Base-by-base conservation (phyloP, 1,140 invertebrate species). In the Berghia stephanieae region DNA sequence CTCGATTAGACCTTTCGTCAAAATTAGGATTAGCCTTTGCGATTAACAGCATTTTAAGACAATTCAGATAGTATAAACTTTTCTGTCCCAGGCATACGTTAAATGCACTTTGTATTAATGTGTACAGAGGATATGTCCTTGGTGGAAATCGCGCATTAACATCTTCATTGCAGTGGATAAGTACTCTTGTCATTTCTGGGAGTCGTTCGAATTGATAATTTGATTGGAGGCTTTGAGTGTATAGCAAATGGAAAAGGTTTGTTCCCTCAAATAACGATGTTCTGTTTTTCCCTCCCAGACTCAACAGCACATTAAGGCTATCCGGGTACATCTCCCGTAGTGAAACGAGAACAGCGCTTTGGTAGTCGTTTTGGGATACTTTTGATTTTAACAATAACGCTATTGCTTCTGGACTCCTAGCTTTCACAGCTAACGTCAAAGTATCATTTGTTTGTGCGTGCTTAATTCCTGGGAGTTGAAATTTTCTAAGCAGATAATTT, bases 1-100 rank as follows among this genome's bases (percentile, higher is more conserved):
- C 42, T 31, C 42, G 18, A n/a, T n/a, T n/a, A n/a, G n/a, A n/a
- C n/a, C 1, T 27, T 76, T 76, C 74, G 44, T 60, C 52, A 43
- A 40, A 76, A 49, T 76, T 60, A 31, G 74, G 74, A 40, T 76
- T 76, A 2, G 74, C 74, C 68, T 76, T 76, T 27, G 38, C 40
- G 1, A 46, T 63, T 6, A 76, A 34, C 31, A 76, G 38, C 36
- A 76, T 67, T 31, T 46, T 49, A 3, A 76, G 63, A 49, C 74
- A 76, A 21, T 76, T 44, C 8, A 76, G 3, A 44, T 67, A 76
- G 44, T 60, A 76, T 38, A 60, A 76, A 2, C 67, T 76, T 38
- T 49, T 34, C 34, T 76, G 44, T 46, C 49, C 52, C 31, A 36
- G 21, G 10, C 60, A 42, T 18, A 76, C 52, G 40, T 76, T 76